Conservation (phyloP, 1,140 invertebrate species). For the Trichonephila clavipes region DNA sequence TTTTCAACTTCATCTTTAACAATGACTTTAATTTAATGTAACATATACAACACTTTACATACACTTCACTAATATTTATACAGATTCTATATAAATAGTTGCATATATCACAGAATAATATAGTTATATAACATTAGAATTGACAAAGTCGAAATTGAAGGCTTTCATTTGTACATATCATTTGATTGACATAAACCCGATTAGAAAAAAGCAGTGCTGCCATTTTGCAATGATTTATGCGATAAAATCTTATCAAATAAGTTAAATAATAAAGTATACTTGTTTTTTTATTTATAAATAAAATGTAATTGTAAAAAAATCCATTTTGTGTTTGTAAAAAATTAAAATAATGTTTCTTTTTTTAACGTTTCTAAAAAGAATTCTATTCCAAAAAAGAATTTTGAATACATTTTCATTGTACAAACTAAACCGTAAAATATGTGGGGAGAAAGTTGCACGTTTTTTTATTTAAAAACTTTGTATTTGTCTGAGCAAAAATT, state of each 20-base stretch:
- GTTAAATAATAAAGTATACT: too few species aligned
- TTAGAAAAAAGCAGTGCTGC: constrained; percentile 50
- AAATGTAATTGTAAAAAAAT: too few species aligned
- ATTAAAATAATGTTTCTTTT: too few species aligned
- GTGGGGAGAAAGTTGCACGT: too few species aligned
- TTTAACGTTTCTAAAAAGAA: too few species aligned
- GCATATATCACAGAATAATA: constrained; percentile 74
- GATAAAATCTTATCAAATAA: not conserved
- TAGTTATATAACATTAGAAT: constrained; percentile 70
- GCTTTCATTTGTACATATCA: constrained; percentile 53
- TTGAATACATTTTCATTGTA: too few species aligned
- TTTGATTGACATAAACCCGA: constrained; percentile 25
- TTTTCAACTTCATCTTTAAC: constrained; percentile 67
- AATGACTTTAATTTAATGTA: constrained; percentile 62
- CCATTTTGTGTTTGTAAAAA: too few species aligned
- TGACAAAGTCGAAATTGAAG: constrained; percentile 65
- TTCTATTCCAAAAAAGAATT: too few species aligned
- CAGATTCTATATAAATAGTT: constrained; percentile 70
- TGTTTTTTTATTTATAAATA: too few species aligned
- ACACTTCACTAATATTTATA: constrained; percentile 65
- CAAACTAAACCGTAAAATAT: too few species aligned
- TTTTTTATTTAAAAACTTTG: too few species aligned
- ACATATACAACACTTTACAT: constrained; percentile 62
- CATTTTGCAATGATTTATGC: not conserved
- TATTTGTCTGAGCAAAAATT: too few species aligned